A percentile compares a stretch with the other conserved stretches of the same genome.
These are phyloP conservation scores for Spongilla lacustris DNA, from an alignment of 37 sponge, comb jelly and placozoan species.

Conservation along the genomic window DNA sequence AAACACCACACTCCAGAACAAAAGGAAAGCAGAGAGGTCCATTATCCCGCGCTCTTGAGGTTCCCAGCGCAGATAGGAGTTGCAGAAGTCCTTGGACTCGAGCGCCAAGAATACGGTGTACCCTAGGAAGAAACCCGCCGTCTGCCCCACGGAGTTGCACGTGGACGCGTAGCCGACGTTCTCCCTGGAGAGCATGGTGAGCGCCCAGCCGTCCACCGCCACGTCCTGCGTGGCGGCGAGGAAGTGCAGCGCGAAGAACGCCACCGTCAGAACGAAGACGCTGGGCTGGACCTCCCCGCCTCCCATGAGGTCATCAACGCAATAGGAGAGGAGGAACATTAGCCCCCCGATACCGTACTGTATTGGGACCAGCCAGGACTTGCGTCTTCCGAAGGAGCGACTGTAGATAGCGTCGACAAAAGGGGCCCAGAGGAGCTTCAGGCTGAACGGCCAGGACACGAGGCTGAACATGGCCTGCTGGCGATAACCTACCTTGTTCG, in stretches of 20 bases:
- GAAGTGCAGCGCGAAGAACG: conserved; percentile 86
- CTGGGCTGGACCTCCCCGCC: conserved; percentile 30
- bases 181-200: conserved; percentile 87
- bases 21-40: conserved; percentile 74
- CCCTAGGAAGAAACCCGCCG: conserved; percentile 92
- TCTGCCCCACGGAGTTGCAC: conserved; percentile 96
- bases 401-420: conserved; percentile 89
- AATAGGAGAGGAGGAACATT: conserved; percentile 80
- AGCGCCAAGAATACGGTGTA: conserved; percentile 93
- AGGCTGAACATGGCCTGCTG: conserved; percentile 91
- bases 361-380: conserved; percentile 93
- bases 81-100: conserved; percentile 93
- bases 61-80: conserved; percentile 69
- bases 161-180: conserved; percentile 94
- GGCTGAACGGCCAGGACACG: conserved; percentile 88
- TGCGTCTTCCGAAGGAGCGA: conserved; percentile 81
- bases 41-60: conserved; percentile 81
- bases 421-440: conserved; percentile 98
- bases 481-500: conserved; percentile 82
- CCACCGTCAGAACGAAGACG: conserved; percentile 59
- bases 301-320: conserved; percentile 41
- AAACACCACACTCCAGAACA: conserved; percentile 90
- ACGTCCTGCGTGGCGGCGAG: conserved; percentile 97
- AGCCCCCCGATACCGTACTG: conserved; percentile 84
- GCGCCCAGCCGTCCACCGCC: conserved; percentile 98